Percentiles rank a stretch among this genome's conserved stretches.
phyloP scores from a whole-genome alignment of 92 coral and sea anemone genomes.

The Umimayanthus chanpuru region DNA sequence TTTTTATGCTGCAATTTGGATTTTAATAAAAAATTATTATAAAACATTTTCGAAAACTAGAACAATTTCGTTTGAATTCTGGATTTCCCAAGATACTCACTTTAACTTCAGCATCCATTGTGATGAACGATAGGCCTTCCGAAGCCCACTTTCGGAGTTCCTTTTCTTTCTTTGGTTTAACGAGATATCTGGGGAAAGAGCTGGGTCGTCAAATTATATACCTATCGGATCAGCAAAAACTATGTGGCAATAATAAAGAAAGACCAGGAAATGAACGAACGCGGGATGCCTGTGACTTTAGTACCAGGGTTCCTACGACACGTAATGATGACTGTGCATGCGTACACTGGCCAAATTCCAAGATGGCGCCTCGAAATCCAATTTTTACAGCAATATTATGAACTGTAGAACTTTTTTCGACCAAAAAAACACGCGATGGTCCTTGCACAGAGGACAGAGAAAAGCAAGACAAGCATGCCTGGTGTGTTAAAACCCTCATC shows the following conservation, averaged over 20 bases:
- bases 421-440: too few relatives aligned
- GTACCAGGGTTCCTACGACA: too few relatives aligned
- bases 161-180: slow-evolving; percentile 80
- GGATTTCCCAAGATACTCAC: slow-evolving; percentile 36
- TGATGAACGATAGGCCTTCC: slow-evolving; percentile 87
- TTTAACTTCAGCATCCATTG: slow-evolving; percentile 97
- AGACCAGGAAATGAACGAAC: not conserved
- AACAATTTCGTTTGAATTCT: not conserved
- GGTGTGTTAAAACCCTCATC: too few relatives aligned
- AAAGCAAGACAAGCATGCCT: too few relatives aligned
- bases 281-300: not conserved
- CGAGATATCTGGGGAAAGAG: slow-evolving; percentile 65
- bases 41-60: not conserved
- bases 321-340: too few relatives aligned
- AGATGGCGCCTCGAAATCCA: too few relatives aligned
- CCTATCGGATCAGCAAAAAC: not conserved
- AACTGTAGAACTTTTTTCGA: too few relatives aligned
- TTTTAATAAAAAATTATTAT: too few relatives aligned
- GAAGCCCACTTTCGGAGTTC: slow-evolving; percentile 96
- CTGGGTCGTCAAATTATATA: not conserved
- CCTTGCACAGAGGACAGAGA: too few relatives aligned
- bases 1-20: too few relatives aligned
- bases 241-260: not conserved
- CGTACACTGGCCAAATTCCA: too few relatives aligned
- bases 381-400: too few relatives aligned